A percentile compares a stretch with the other conserved stretches of the same genome.
These are phyloP conservation scores for Neoniphon sammara DNA, from an alignment of 2,797 vertebrate genomes.

Conservation along the genomic window DNA sequence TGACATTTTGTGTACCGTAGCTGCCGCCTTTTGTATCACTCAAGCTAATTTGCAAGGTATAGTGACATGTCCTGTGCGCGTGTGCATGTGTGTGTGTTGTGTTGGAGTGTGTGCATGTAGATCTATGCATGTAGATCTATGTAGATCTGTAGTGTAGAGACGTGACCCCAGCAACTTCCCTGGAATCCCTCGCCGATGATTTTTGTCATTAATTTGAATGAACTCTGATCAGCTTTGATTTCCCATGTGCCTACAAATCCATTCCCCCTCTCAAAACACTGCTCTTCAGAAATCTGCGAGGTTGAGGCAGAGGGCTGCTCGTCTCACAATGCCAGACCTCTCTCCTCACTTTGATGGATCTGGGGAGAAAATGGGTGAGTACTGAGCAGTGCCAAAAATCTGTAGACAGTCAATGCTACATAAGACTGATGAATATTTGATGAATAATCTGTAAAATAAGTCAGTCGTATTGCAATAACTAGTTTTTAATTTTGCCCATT, in stretches of 20 bases:
- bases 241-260: background rate
- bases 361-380: background rate
- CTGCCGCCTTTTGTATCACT: conserved; percentile 18
- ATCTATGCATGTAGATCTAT: background rate
- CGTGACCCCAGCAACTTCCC: background rate
- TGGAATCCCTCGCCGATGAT: background rate
- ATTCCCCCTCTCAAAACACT: background rate
- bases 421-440: conserved; percentile 49
- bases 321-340: conserved; percentile 13
- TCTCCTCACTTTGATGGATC: background rate
- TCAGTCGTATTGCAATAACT: background rate
- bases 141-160: background rate
- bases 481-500: no score
- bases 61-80: background rate
- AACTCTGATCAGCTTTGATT: background rate
- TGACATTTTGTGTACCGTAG: conserved; percentile 22
- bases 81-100: background rate
- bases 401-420: background rate
- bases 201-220: background rate
- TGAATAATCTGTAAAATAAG: conserved; percentile 39
- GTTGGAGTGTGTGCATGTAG: background rate
- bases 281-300: background rate
- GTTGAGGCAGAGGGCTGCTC: background rate
- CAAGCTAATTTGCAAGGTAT: background rate
- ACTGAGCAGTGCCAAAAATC: conserved; percentile 14